Conservation (phyloP, 64 coral and sea anemone genomes). For the Montipora foliosa region DNA sequence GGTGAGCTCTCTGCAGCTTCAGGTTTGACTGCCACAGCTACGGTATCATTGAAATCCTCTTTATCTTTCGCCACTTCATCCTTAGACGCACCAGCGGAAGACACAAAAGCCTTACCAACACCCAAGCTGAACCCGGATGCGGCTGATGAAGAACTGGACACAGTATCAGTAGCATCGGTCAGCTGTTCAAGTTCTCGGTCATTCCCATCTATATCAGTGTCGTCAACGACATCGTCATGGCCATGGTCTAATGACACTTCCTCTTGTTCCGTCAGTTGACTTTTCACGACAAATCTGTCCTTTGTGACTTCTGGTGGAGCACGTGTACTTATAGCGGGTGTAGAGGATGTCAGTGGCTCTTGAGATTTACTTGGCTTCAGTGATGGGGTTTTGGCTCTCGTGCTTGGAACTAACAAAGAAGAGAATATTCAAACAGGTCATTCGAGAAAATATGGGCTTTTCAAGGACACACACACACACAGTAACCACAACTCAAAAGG, state of each 20-base stretch:
- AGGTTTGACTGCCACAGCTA: neutral
- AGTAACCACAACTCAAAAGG: too few species aligned
- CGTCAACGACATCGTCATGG: neutral
- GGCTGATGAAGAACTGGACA: neutral
- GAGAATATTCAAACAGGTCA: neutral
- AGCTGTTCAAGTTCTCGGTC: slow-evolving; percentile 3
- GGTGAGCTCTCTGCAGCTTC: neutral
- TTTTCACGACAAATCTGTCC: neutral
- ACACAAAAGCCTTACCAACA: neutral
- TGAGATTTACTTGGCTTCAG: neutral
- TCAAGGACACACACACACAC: too few species aligned
- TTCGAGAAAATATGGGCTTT: too few species aligned
- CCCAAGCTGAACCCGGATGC: neutral
- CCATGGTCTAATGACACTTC: neutral
- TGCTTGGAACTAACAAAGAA: neutral
- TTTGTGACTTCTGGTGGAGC: neutral
- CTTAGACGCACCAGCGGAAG: neutral
- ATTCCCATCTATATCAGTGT: neutral
- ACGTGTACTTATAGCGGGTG: slow-evolving; percentile 28
- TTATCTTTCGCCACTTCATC: neutral
- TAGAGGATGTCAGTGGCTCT: slow-evolving; percentile 37
- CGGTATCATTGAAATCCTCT: neutral
- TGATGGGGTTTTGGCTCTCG: slow-evolving; percentile 29
- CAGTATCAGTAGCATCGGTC: neutral
- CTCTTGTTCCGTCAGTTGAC: neutral